A percentile compares a stretch with the other conserved stretches of the same genome.
These are phyloP conservation scores for Luperina testacea DNA, from an alignment of 2,888 invertebrate species.

Conservation along the genomic window DNA sequence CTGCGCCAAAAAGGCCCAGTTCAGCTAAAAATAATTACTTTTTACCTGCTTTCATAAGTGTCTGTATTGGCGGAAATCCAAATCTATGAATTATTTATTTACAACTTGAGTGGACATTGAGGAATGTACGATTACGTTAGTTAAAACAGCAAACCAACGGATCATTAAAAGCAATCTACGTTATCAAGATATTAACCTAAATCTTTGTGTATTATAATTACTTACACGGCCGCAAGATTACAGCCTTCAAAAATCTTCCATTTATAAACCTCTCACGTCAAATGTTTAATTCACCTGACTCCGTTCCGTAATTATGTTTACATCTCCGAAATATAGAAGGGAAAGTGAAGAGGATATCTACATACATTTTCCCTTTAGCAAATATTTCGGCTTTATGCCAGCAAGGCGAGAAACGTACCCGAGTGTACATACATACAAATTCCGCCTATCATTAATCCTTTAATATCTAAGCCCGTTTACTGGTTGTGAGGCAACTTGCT, in stretches of 20 bases:
- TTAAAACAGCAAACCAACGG: no score
- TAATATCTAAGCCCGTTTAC: slow-evolving; percentile 46
- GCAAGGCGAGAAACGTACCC: not conserved
- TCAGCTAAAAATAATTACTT: no score
- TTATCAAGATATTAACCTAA: not conserved
- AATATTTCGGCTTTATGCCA: slow-evolving; percentile 22
- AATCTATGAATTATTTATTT: slow-evolving; percentile 8
- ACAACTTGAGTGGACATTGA: not conserved
- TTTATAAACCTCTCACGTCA: slow-evolving; percentile 34
- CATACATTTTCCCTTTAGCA: slow-evolving; percentile 17
- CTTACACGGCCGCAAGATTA: not conserved
- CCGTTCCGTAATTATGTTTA: slow-evolving; percentile 29
- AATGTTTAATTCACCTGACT: slow-evolving; percentile 27
- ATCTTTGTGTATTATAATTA: not conserved
- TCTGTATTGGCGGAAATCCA: not conserved
- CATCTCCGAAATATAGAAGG: slow-evolving; percentile 27
- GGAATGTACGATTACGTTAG: not conserved
- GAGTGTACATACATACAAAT: slow-evolving; percentile 15
- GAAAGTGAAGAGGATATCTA: not conserved
- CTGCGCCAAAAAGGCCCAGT: no score
- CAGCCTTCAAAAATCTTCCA: slow-evolving; percentile 6
- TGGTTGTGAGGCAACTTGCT: slow-evolving; percentile 16
- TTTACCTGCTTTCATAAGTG: no score
- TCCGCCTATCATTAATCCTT: slow-evolving; percentile 45
- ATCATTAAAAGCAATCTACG: not conserved